Percentiles rank a stretch among this genome's conserved stretches.
phyloP scores from a whole-genome alignment of 2,113 vertebrate genomes.

The Gorsachius goisagi region DNA sequence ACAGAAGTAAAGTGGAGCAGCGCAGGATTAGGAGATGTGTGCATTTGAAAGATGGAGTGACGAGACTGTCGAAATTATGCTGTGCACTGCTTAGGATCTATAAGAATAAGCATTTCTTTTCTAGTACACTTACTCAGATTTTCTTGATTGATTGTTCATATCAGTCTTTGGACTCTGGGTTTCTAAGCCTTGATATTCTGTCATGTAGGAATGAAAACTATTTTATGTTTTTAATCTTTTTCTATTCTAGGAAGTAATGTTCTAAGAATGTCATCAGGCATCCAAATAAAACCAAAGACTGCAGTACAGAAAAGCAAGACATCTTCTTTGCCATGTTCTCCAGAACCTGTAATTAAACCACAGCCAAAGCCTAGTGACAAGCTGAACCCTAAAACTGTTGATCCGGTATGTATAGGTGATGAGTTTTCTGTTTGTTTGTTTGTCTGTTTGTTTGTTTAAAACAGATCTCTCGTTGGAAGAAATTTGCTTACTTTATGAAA shows the following conservation, averaged over 20 bases:
- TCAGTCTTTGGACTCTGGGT: neutral
- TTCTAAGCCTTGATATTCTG: neutral
- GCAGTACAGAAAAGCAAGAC: slow-evolving; percentile 42
- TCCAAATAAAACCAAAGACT: slow-evolving; percentile 30
- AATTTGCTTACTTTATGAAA: neutral
- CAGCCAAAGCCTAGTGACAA: slow-evolving; percentile 78
- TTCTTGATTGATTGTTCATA: neutral
- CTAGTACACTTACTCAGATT: neutral
- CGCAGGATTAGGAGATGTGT: neutral
- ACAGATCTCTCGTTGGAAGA: neutral
- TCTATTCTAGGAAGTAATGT: slow-evolving; percentile 43
- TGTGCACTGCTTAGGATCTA: accelerated
- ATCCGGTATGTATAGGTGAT: slow-evolving; percentile 70
- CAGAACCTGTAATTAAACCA: slow-evolving; percentile 28
- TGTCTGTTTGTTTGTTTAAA: neutral
- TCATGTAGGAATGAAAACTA: neutral
- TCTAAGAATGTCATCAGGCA: slow-evolving; percentile 48
- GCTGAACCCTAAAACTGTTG: slow-evolving; percentile 84
- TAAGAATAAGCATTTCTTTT: neutral
- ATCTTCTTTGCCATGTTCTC: slow-evolving; percentile 1
- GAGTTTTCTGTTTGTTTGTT: neutral
- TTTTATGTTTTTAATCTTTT: neutral
- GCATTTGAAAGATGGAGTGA: neutral
- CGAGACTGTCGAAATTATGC: neutral
- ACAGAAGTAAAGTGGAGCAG: neutral